A percentile compares a stretch with the other conserved stretches of the same genome.
phyloP scores from a whole-genome alignment of 2,888 invertebrate species.

The Melolontha melolontha region DNA sequence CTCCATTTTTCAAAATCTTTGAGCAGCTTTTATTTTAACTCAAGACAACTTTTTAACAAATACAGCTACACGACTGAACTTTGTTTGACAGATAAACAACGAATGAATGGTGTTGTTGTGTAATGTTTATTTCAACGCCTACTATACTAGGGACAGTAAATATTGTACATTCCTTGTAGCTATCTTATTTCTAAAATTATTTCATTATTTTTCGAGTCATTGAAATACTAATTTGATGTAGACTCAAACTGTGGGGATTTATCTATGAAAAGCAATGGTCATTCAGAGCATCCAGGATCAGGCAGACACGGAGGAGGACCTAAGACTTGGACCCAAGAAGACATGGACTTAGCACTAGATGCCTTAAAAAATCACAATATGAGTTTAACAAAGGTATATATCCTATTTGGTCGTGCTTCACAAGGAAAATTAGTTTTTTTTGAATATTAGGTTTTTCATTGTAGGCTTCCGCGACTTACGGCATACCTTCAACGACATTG shows the following conservation, averaged over 20 bases:
- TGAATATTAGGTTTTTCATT: conserved; percentile 28
- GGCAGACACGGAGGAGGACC: conserved; percentile 73
- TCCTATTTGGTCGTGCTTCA: background rate
- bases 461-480: conserved; percentile 83
- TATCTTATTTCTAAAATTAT: too few species aligned
- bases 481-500: conserved; percentile 90
- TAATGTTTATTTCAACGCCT: too few species aligned
- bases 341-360: conserved; percentile 90
- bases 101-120: too few species aligned
- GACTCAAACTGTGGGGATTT: conserved; percentile 41
- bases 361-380: conserved; percentile 87
- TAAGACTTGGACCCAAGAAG: conserved; percentile 89
- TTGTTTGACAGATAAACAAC: too few species aligned
- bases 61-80: too few species aligned
- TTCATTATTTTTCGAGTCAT: too few species aligned
- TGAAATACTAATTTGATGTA: background rate
- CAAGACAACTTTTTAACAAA: too few species aligned
- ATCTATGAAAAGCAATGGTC: conserved; percentile 59
- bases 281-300: conserved; percentile 59
- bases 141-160: too few species aligned
- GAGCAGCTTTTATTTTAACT: too few species aligned
- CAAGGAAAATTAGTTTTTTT: background rate
- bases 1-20: too few species aligned
- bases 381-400: conserved; percentile 85
- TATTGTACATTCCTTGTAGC: too few species aligned